Percentiles rank a stretch among this genome's conserved stretches.
These are phyloP conservation scores for Neocloeon triangulifer DNA, from an alignment of 1,140 invertebrate genomes.

Conservation along the genomic window DNA sequence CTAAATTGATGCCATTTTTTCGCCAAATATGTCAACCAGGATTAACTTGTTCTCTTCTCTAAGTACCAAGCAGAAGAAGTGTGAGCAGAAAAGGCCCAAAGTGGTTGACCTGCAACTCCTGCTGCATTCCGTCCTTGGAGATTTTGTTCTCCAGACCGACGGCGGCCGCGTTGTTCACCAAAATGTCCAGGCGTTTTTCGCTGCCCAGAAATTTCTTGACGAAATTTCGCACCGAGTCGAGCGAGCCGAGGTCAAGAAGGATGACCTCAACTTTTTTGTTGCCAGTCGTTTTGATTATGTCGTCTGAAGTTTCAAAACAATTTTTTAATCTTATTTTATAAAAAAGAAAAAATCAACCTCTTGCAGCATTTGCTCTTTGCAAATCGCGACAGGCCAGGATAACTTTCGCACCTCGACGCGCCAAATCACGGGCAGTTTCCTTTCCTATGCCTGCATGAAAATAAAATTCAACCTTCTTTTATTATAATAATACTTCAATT, in stretches of 20 bases:
- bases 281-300: conserved; percentile 9
- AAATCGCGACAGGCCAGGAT: conserved; percentile 79
- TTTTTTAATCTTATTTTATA: no score
- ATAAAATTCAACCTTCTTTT: no score
- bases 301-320: no score
- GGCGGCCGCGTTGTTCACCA: conserved; percentile 41
- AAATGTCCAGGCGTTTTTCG: conserved; percentile 30
- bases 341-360: conserved; percentile 23
- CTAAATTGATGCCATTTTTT: no score
- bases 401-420: conserved; percentile 54
- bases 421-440: conserved; percentile 64
- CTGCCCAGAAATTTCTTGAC: conserved; percentile 20
- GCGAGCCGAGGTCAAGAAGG: conserved; percentile 21
- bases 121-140: conserved; percentile 36
- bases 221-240: conserved; percentile 24
- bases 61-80: conserved; percentile 30
- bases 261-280: conserved; percentile 10
- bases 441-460: conserved; percentile 85
- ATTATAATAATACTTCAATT: no score
- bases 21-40: no score
- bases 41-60: no score
- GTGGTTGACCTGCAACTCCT: conserved; percentile 37
- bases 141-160: conserved; percentile 15
- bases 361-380: conserved; percentile 40
- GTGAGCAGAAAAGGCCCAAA: conserved; percentile 43